Base-by-base conservation (phyloP, 2,113 vertebrate species). In the Pelecanoides urinatrix region DNA sequence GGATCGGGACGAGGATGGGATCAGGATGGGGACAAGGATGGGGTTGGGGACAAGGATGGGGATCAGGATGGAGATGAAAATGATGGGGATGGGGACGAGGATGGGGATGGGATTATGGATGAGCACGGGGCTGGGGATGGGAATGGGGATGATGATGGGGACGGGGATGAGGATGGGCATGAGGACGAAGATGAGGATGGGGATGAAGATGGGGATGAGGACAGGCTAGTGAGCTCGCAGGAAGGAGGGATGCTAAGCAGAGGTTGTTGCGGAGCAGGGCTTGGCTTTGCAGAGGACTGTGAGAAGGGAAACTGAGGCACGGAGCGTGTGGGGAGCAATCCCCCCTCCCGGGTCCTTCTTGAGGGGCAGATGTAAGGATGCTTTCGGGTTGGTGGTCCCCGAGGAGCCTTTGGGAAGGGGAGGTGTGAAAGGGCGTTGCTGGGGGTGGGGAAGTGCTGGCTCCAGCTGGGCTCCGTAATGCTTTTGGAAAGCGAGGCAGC, bases 351-450 rank as follows among this genome's bases (percentile, higher is more conserved):
- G 13, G 6, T 49, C 22, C 44, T 47, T 76, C 59, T 8, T 13
- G 26, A 19, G 23, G 32, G 53, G 26, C 45, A 36, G 36, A 26
- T 38, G 25, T 47, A 11, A 42, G 34, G n/a, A 40, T 40, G 20
- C 53, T 73, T 68, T 32, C 0, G 1, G 44, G 29, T 34, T 1
- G 0, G 29, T 68, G 36, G 29, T 86, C 53, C 40, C 1, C 0
- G 71, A 59, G 53, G 34, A 66, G 38, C 32, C 36, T 59, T 78
- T 53, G 72, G 47, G 61, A 55, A 80, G 20, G 55, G n/a, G 61
- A 83, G 27, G 16, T 61, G 45, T 45, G 62, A 38, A 32, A 80
- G 74, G 68, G 36, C 3, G 4, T 61, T 61, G 52, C n/a, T 70
- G 49, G 22, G 32, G 20, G 44, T 6, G 42, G 27, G 25, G 23